Conservation (phyloP, 1,140 invertebrate species). For the Drosophila parabipectinata region DNA sequence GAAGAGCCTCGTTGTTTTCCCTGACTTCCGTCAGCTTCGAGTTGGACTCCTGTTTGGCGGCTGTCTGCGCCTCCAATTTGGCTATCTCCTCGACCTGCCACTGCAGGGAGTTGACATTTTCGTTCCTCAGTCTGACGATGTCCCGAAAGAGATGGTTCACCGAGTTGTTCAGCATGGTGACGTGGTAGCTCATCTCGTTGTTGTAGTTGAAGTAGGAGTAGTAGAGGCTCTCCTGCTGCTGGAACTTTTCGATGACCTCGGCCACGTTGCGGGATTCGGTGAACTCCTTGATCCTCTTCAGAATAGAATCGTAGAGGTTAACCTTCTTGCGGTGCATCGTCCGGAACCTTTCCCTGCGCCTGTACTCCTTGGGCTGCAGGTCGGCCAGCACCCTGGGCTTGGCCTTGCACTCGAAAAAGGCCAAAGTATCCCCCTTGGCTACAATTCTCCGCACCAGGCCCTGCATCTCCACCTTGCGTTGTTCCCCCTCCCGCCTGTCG, state of each 20-base stretch:
- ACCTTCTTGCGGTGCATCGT: conserved; percentile 59
- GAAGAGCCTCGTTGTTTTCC: conserved; percentile 33
- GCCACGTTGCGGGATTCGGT: conserved; percentile 40
- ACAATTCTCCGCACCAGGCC: conserved; percentile 61
- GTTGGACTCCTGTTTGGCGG: conserved; percentile 45
- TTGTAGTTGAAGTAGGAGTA: conserved; percentile 69
- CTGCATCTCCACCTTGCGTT: conserved; percentile 50
- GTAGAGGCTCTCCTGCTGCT: conserved; percentile 61
- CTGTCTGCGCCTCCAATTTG: conserved; percentile 40
- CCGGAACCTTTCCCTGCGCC: conserved; percentile 49
- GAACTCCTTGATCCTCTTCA: conserved; percentile 60
- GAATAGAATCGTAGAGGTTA: conserved; percentile 60
- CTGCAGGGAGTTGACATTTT: conserved; percentile 45
- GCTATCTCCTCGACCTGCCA: conserved; percentile 46
- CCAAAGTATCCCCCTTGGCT: conserved; percentile 50
- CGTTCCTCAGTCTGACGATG: conserved; percentile 43
- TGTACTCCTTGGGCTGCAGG: conserved; percentile 59
- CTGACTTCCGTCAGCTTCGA: conserved; percentile 27
- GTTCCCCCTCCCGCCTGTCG: conserved; percentile 48
- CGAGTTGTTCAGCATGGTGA: conserved; percentile 62
- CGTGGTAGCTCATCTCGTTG: conserved; percentile 67
- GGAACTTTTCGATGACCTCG: conserved; percentile 63
- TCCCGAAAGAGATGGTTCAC: conserved; percentile 58
- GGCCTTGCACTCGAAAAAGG: conserved; percentile 65
- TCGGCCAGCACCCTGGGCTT: conserved; percentile 54